These are phyloP conservation scores for Paracanthobrama guichenoti DNA, from an alignment of 2,113 vertebrate genomes.

Conservation along the genomic window DNA sequence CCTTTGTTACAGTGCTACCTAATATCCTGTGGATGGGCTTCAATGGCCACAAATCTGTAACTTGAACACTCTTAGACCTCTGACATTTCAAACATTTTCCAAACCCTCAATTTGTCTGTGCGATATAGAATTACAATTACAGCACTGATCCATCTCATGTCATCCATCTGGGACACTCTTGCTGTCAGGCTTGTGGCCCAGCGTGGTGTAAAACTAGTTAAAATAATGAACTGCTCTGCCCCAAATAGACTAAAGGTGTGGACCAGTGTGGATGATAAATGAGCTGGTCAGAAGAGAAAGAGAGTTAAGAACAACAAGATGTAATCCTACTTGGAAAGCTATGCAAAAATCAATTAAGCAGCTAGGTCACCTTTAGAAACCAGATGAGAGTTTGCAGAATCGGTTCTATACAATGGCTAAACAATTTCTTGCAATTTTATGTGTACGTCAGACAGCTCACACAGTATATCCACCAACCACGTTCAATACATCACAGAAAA, in stretches of 20 bases:
- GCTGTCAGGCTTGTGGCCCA: conserved; percentile 52
- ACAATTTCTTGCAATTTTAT: not conserved
- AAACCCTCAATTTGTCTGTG: conserved; percentile 39
- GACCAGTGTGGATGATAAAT: conserved; percentile 48
- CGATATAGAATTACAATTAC: conserved; percentile 33
- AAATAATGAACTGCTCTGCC: conserved; percentile 61
- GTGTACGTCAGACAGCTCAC: not conserved
- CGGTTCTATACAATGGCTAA: not conserved
- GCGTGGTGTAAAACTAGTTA: conserved; percentile 52
- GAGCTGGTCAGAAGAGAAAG: conserved; percentile 38
- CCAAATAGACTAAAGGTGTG: conserved; percentile 43
- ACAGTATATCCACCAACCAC: not conserved
- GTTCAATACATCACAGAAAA: not conserved
- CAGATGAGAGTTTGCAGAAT: not conserved
- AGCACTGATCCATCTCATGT: conserved; percentile 45
- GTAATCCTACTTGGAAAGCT: conserved; percentile 5
- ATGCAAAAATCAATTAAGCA: conserved; percentile 33
- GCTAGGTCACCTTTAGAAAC: not conserved
- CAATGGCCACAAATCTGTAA: conserved; percentile 21
- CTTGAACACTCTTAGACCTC: conserved; percentile 16
- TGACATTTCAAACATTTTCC: conserved; percentile 31
- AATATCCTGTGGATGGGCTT: conserved; percentile 1
- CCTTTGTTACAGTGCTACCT: conserved; percentile 1
- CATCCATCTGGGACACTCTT: conserved; percentile 57
- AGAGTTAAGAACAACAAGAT: conserved; percentile 21